These are phyloP conservation scores for Kobus ellipsiprymnus DNA, from an alignment of 2,113 vertebrate species.

Conservation along the genomic window DNA sequence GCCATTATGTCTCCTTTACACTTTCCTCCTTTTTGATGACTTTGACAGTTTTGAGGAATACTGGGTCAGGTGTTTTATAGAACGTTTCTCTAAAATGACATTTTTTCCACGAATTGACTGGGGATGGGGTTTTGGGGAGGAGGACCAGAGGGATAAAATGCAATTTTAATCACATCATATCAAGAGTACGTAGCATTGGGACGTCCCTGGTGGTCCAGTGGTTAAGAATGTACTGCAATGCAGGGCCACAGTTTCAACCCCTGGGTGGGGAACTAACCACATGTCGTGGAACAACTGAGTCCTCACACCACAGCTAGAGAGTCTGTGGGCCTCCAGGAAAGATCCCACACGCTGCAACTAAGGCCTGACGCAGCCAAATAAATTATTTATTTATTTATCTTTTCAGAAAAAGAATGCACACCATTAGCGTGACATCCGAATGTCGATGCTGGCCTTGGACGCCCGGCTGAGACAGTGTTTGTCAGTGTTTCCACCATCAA, in stretches of 20 bases:
- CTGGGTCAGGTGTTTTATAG: not conserved
- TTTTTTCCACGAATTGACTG: not conserved
- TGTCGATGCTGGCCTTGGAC: not conserved
- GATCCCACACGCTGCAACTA: not conserved
- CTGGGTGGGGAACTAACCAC: not conserved
- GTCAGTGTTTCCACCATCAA: not conserved
- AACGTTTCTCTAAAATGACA: not conserved
- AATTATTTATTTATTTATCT: not conserved
- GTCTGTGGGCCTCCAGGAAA: not conserved
- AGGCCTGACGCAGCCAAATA: not conserved
- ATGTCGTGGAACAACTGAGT: accelerated
- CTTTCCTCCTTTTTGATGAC: not conserved
- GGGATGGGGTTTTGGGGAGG: not conserved
- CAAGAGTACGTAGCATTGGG: not conserved
- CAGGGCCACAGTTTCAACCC: not conserved
- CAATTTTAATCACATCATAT: not conserved
- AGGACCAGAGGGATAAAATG: not conserved
- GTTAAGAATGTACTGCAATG: not conserved
- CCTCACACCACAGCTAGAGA: not conserved
- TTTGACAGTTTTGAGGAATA: not conserved
- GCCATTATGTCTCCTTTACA: not conserved
- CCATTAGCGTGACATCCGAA: not conserved
- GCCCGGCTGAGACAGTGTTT: not conserved
- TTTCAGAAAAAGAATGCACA: not conserved
- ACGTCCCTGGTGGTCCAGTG: not conserved